phyloP scores from a whole-genome alignment of 1,140 invertebrate genomes.

The Cydia amplana region DNA sequence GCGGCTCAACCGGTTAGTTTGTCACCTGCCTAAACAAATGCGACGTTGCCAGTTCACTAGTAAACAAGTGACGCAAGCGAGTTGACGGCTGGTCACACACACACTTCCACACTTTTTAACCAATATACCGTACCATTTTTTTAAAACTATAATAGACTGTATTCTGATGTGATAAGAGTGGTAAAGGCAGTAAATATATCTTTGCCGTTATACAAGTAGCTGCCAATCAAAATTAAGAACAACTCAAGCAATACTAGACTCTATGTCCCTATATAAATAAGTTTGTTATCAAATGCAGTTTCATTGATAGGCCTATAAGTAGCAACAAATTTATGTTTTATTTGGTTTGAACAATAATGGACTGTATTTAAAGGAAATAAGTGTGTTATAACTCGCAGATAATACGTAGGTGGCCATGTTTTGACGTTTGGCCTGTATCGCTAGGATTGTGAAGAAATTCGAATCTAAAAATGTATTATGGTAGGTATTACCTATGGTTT shows the following conservation, averaged over 20 bases:
- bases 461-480: background rate
- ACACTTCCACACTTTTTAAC: background rate
- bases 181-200: background rate
- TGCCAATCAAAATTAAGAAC: background rate
- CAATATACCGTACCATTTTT: background rate
- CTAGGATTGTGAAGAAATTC: background rate
- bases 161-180: background rate
- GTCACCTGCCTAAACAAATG: background rate
- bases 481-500: too few relatives aligned
- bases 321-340: background rate
- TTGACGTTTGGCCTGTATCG: constrained; percentile 10
- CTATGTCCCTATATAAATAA: background rate
- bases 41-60: background rate
- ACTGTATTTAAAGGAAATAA: background rate
- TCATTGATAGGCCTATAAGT: constrained; percentile 1
- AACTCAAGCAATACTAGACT: background rate
- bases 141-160: background rate
- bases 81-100: constrained; percentile 24
- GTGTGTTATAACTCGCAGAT: background rate
- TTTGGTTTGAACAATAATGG: background rate
- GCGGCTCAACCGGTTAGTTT: background rate
- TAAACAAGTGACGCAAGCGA: constrained; percentile 25
- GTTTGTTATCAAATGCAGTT: background rate
- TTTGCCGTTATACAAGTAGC: background rate
- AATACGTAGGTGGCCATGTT: background rate